phyloP scores from a whole-genome alignment of 2,888 invertebrate species.

The Aphodius sticticus region DNA sequence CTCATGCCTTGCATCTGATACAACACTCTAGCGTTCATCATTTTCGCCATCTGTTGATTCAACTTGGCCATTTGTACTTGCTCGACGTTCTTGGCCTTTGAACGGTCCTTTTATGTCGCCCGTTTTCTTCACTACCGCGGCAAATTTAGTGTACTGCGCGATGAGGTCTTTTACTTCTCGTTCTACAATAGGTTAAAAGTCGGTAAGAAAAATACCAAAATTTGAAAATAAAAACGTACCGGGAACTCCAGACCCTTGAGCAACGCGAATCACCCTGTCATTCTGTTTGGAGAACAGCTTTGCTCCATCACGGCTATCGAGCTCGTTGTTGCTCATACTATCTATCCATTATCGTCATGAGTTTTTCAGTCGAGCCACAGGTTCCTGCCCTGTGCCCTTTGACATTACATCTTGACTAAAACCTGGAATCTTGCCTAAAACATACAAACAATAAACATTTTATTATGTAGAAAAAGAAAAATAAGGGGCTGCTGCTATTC shows the following conservation, averaged over 20 bases:
- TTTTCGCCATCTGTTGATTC: conserved; percentile 99
- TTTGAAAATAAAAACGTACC: conserved; percentile 45
- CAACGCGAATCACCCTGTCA: conserved; percentile 82
- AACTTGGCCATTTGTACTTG: conserved; percentile 98
- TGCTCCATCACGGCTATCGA: conserved; percentile 95
- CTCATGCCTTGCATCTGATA: conserved; percentile 98
- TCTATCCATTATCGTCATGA: conserved; percentile 99
- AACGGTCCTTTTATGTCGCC: conserved; percentile 99
- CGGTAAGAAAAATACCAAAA: not conserved
- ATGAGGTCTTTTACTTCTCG: conserved; percentile 97
- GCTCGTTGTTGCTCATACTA: conserved; percentile 98
- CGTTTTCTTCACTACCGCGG: conserved; percentile 99
- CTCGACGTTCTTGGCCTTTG: conserved; percentile 98
- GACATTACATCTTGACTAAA: conserved; percentile 98
- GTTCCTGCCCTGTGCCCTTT: conserved; percentile 99
- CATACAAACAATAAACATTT: conserved; percentile 23
- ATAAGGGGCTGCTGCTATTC: no score
- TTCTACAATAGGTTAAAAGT: conserved; percentile 66
- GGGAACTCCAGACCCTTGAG: conserved; percentile 81
- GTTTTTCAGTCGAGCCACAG: conserved; percentile 94
- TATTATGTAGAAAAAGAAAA: no score
- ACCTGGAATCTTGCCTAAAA: conserved; percentile 98
- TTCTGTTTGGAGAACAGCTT: conserved; percentile 94
- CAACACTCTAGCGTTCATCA: conserved; percentile 99
- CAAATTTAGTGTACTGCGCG: conserved; percentile 98